Evolutionary conservation across 2,113 vertebrate genomes (phyloP).

Genomic region (Riparia riparia): DNA sequence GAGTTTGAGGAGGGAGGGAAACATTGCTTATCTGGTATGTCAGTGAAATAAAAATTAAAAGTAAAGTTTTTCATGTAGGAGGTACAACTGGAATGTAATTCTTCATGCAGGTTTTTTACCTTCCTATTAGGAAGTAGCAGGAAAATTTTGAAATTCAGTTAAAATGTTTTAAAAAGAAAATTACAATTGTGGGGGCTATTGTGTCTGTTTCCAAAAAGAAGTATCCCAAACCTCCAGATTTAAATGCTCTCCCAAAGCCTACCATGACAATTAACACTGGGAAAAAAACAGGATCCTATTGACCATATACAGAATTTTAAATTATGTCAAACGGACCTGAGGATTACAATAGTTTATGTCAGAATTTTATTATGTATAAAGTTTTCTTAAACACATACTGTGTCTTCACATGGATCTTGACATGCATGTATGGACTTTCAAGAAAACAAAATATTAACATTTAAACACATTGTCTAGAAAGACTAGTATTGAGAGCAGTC

Average conservation of each 20-base stretch:
- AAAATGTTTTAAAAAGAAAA: neutral
- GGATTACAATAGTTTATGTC: neutral
- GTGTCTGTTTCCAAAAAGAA: neutral
- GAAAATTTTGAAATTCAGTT: neutral
- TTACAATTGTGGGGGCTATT: neutral
- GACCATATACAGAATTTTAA: neutral
- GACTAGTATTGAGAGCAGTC: constrained; percentile 8
- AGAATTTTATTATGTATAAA: neutral
- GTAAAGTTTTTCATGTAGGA: neutral
- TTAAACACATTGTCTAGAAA: constrained; percentile 25
- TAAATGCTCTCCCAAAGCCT: neutral
- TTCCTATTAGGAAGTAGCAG: neutral
- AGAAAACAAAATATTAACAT: constrained; percentile 21
- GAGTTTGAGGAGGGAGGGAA: neutral
- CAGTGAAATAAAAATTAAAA: neutral
- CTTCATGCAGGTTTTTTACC: neutral
- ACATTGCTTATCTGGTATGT: neutral
- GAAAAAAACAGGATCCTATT: neutral
- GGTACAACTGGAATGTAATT: neutral
- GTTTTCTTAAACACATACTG: neutral
- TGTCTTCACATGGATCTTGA: neutral
- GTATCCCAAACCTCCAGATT: neutral
- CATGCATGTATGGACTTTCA: neutral
- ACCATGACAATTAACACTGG: neutral
- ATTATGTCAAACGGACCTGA: neutral